Percentiles rank a stretch among this genome's conserved stretches.
Conservation (phyloP, 2,888 invertebrate species). For the Orthosia cruda region DNA sequence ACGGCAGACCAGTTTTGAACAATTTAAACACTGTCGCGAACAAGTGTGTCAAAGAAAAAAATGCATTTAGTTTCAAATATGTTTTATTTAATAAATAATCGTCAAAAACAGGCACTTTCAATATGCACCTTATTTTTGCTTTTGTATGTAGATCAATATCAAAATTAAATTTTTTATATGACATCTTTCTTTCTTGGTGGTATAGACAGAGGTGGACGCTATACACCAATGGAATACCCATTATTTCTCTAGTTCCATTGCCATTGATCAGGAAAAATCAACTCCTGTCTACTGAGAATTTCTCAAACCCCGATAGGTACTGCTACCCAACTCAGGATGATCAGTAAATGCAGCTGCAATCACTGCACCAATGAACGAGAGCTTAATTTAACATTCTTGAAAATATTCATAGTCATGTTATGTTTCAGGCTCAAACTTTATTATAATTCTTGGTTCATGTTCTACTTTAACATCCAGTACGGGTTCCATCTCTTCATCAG, state of each 20-base stretch:
- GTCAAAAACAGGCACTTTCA: not conserved
- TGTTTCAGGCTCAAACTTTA: constrained; percentile 9
- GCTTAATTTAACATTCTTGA: not conserved
- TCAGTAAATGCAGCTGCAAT: too few species aligned
- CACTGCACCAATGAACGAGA: not conserved
- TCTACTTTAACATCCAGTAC: constrained; percentile 13
- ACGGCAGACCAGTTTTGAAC: too few species aligned
- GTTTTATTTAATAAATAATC: constrained; percentile 9
- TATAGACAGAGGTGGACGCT: too few species aligned
- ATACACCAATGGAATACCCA: too few species aligned
- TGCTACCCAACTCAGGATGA: too few species aligned
- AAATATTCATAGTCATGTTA: not conserved
- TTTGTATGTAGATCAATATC: not conserved
- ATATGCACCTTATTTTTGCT: too few species aligned
- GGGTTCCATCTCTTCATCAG: not conserved
- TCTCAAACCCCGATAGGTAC: not conserved
- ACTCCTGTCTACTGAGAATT: too few species aligned
- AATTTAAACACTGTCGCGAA: too few species aligned
- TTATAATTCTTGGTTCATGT: not conserved
- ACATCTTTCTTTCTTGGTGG: not conserved
- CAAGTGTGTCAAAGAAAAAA: too few species aligned
- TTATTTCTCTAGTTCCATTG: too few species aligned
- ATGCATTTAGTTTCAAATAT: not conserved
- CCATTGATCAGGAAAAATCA: too few species aligned
- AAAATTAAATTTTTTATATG: not conserved